Base-by-base conservation (phyloP, 1,140 invertebrate species). In the Saccostrea echinata region DNA sequence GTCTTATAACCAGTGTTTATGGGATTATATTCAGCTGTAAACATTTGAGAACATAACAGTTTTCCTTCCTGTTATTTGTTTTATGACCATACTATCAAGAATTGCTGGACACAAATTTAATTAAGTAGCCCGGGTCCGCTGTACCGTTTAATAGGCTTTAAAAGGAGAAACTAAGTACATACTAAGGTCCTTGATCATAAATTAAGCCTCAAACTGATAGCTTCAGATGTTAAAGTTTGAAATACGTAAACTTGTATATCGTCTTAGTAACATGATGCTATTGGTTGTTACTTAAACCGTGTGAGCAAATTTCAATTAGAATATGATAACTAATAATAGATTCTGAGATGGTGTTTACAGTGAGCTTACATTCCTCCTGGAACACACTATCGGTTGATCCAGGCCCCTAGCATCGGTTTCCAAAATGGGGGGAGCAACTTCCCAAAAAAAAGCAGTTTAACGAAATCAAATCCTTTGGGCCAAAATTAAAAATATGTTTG, bases 31-130 rank as follows among this genome's bases (percentile, higher is more conserved):
- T 16, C 16, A 11, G 68, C 30, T 33, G 12, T 76, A 76, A 76
- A 76, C 68, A 76, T 33, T 27, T 30, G 68, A 76, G 24, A 33
- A 76, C 24, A 30, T 76, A 76, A 76, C 68, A 76, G 27, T 76
- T 33, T 13, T 30, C 68, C 27, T 76, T 76, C 68, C 68, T 33
- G 68, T 76, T 30, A 76, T 76, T 76, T 76, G 68, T 76, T 33
- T 61, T 76, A 33, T 33, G 68, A 30, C 4, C 16, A 30, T 76
- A 76, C 68, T 16, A 33, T 12, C 27, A 33, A 4, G 27, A 43
- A 76, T 76, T 30, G 33, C 3, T 30, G 27, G 68, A 76, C 68
- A 76, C 68, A 76, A 18, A 76, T 76, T 30, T 76, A 16, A 76
- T 61, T 30, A 13, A 27, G 1, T 11, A 16, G 68, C 30, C 68